Evolutionary conservation across 2,888 invertebrate genomes (phyloP).

Genomic region (Tachystola acroxantha): DNA sequence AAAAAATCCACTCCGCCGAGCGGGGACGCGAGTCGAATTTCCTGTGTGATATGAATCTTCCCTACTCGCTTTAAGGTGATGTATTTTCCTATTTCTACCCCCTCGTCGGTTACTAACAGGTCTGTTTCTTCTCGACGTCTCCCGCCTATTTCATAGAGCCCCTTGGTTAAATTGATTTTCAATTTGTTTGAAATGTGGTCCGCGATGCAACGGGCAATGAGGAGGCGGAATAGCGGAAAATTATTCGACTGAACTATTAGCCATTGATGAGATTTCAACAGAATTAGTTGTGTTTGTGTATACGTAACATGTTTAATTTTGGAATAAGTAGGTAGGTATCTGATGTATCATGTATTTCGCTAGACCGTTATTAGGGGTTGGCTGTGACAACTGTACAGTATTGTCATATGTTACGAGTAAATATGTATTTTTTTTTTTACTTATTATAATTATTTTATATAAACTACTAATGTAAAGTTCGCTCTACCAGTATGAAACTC

Average conservation of each 20-base stretch:
- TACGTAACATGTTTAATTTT: neutral
- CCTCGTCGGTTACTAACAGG: conserved; percentile 35
- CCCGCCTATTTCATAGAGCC: conserved; percentile 46
- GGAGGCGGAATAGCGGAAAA: conserved; percentile 68
- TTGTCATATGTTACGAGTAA: no score
- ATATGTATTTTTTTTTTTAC: no score
- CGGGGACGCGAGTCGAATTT: conserved; percentile 70
- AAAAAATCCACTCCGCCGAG: conserved; percentile 59
- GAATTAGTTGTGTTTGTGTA: conserved; percentile 24
- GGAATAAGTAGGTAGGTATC: no score
- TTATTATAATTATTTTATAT: no score
- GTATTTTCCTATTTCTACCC: conserved; percentile 74
- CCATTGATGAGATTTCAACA: conserved; percentile 57
- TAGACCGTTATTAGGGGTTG: no score
- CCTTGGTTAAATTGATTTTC: conserved; percentile 74
- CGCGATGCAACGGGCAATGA: conserved; percentile 62
- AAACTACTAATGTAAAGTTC: no score
- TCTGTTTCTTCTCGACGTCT: conserved; percentile 40
- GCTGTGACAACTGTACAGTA: no score
- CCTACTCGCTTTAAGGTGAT: conserved; percentile 76
- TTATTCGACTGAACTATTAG: conserved; percentile 56
- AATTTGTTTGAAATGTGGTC: conserved; percentile 75
- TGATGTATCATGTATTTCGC: no score
- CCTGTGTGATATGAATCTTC: conserved; percentile 76
- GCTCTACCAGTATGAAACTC: no score